phyloP scores from a whole-genome alignment of 2,888 invertebrate genomes.

The Drymonia ruficornis region DNA sequence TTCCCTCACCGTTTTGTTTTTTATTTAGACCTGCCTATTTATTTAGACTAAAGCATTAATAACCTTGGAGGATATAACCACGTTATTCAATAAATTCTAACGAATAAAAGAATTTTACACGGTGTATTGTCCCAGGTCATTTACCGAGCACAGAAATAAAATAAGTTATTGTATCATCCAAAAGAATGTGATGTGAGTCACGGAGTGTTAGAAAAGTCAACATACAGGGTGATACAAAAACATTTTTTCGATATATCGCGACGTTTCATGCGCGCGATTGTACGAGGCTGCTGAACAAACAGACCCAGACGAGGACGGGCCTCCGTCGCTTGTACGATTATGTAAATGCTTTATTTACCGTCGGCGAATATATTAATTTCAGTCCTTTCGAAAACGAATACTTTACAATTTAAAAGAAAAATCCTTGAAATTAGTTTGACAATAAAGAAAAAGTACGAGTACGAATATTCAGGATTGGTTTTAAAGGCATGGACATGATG shows the following conservation, averaged over 20 bases:
- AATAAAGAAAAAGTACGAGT: too few species aligned
- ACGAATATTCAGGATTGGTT: too few species aligned
- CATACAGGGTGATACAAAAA: conserved; percentile 16
- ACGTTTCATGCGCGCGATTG: conserved; percentile 28
- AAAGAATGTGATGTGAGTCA: background rate
- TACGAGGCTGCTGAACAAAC: conserved; percentile 34
- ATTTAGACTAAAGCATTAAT: too few species aligned
- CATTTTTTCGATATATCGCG: conserved; percentile 15
- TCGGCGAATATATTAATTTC: conserved; percentile 28
- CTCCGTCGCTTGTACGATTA: conserved; percentile 24
- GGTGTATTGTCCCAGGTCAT: conserved; percentile 7
- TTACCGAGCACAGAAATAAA: background rate
- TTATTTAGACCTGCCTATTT: too few species aligned
- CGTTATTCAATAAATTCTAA: background rate
- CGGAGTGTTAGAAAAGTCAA: conserved; percentile 6
- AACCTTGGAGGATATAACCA: too few species aligned
- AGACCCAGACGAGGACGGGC: conserved; percentile 15
- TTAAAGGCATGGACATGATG: too few species aligned
- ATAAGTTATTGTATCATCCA: background rate
- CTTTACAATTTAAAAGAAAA: too few species aligned
- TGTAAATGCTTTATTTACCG: conserved; percentile 25
- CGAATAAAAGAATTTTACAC: background rate
- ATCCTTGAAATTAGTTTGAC: too few species aligned
- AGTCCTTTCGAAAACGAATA: background rate
- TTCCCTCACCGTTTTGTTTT: too few species aligned